Conservation (phyloP, 2,113 vertebrate species). For the Machaerirhynchus nigripectus region DNA sequence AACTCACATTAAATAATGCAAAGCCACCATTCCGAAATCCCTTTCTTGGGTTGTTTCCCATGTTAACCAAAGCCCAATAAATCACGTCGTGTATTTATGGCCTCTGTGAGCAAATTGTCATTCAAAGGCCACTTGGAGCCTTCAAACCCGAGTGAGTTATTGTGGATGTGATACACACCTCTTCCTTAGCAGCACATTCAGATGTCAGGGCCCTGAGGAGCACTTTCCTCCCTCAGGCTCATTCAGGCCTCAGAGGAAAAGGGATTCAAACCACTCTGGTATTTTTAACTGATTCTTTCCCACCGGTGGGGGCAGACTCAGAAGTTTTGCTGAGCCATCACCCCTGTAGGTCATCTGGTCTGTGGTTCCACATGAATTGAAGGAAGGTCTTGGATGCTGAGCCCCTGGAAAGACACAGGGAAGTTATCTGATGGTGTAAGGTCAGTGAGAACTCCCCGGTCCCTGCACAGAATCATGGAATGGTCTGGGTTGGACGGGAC, state of each 20-base stretch:
- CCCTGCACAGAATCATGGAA: not conserved
- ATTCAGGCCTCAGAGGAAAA: slow-evolving; percentile 28
- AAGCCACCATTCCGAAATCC: not conserved
- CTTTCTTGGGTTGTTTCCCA: slow-evolving; percentile 47
- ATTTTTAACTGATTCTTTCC: slow-evolving; percentile 14
- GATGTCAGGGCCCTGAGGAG: slow-evolving; percentile 65
- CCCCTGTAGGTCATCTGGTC: not conserved
- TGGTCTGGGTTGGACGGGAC: too few species aligned
- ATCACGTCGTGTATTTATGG: not conserved
- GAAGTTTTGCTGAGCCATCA: not conserved
- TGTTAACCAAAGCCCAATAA: not conserved
- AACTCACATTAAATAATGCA: not conserved
- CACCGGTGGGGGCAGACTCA: not conserved
- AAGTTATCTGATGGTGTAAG: not conserved
- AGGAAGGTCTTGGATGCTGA: not conserved
- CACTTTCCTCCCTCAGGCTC: slow-evolving; percentile 62
- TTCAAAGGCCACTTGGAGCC: slow-evolving; percentile 33
- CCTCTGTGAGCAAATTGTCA: slow-evolving; percentile 11
- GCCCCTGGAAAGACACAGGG: not conserved
- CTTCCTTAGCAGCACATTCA: slow-evolving; percentile 69
- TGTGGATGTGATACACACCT: slow-evolving; percentile 33
- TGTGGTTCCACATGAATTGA: not conserved
- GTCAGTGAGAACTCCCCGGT: not conserved
- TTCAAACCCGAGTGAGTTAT: slow-evolving; percentile 41
- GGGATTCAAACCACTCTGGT: slow-evolving; percentile 7